phyloP scores from a whole-genome alignment of 2,888 invertebrate genomes.

The Cynaeus angustus region DNA sequence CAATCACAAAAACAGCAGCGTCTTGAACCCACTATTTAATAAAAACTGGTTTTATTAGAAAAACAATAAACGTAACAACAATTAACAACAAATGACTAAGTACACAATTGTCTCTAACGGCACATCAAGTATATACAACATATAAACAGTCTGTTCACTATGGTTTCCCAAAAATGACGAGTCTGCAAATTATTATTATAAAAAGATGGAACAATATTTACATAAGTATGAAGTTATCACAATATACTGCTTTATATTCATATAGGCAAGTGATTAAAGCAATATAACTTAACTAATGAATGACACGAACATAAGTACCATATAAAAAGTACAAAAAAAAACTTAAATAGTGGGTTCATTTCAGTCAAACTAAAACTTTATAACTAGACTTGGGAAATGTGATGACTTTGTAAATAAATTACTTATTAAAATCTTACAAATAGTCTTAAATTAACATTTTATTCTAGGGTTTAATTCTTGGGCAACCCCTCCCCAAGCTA shows the following conservation, averaged over 20 bases:
- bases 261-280: slow-evolving; percentile 38
- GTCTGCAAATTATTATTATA: background rate
- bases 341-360: slow-evolving; percentile 45
- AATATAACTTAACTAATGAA: slow-evolving; percentile 21
- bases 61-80: slow-evolving; percentile 23
- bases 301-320: slow-evolving; percentile 20
- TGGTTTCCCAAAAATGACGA: background rate
- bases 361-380: slow-evolving; percentile 8
- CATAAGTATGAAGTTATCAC: slow-evolving; percentile 48
- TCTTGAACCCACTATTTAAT: slow-evolving; percentile 37
- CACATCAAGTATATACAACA: background rate
- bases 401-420: slow-evolving; percentile 25
- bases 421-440: slow-evolving; percentile 5
- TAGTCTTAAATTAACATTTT: slow-evolving; percentile 73
- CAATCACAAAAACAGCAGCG: slow-evolving; percentile 13
- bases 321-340: slow-evolving; percentile 33
- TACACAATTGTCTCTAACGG: background rate
- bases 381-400: slow-evolving; percentile 14
- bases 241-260: slow-evolving; percentile 51
- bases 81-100: slow-evolving; percentile 25
- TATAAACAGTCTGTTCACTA: background rate
- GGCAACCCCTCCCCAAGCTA: slow-evolving; percentile 96
- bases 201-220: slow-evolving; percentile 43
- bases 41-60: slow-evolving; percentile 19
- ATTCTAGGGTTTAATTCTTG: slow-evolving; percentile 89